Conservation (phyloP, 2,797 vertebrate species). For the Dendrocincla fuliginosa region DNA sequence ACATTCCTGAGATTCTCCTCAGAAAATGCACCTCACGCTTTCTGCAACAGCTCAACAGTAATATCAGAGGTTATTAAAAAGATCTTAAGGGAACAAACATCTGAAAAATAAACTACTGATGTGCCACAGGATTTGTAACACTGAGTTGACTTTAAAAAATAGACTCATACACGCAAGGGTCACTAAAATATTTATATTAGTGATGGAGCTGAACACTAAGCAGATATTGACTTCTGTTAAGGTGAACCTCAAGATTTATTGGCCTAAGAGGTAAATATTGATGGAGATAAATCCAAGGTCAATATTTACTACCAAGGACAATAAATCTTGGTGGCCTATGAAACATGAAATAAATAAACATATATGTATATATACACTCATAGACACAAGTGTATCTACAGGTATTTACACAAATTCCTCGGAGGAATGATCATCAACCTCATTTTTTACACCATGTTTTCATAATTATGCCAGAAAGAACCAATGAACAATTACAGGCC, state of each 20-base stretch:
- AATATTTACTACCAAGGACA: constrained; percentile 78
- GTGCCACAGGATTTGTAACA: not conserved
- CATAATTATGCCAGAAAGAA: not conserved
- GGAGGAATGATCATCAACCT: not conserved
- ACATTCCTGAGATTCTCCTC: constrained; percentile 16
- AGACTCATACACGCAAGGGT: constrained; percentile 59
- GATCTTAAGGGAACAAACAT: not conserved
- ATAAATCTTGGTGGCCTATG: constrained; percentile 71
- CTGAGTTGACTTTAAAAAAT: constrained; percentile 36
- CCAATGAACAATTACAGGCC: not conserved
- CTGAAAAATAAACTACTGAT: not conserved
- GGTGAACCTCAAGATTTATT: constrained; percentile 80
- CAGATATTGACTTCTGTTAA: constrained; percentile 80
- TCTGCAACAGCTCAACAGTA: not conserved
- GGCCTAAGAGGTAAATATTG: constrained; percentile 72
- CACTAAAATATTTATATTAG: constrained; percentile 70
- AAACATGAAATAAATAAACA: constrained; percentile 71
- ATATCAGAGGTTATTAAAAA: not conserved
- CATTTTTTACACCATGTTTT: not conserved
- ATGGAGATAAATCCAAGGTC: constrained; percentile 77
- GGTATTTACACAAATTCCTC: not conserved
- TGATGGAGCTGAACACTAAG: constrained; percentile 72
- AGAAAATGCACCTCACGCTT: not conserved
- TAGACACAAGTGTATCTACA: not conserved
- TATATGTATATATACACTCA: constrained; percentile 38